These are phyloP conservation scores for Plagiodera versicolora DNA, from an alignment of 2,888 invertebrate species.

Conservation along the genomic window DNA sequence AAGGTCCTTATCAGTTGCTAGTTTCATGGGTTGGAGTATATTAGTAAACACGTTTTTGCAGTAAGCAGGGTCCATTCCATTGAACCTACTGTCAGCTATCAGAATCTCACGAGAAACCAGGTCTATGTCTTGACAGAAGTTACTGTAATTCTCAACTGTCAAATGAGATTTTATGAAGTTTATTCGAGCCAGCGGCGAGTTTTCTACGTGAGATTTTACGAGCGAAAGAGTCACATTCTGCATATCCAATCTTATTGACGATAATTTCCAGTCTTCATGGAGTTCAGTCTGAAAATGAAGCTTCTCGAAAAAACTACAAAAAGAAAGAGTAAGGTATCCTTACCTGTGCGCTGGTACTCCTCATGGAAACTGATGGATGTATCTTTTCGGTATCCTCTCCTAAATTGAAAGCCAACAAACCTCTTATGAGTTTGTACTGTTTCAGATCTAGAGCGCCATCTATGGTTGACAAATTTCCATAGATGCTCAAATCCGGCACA, in stretches of 20 bases:
- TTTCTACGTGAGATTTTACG: conserved; percentile 59
- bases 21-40: conserved; percentile 73
- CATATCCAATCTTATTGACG: conserved; percentile 80
- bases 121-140: conserved; percentile 88
- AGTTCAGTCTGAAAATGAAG: conserved; percentile 44
- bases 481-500: conserved; percentile 82
- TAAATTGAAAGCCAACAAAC: conserved; percentile 85
- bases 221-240: conserved; percentile 83
- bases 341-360: conserved; percentile 45
- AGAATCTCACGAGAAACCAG: conserved; percentile 89
- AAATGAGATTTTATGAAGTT: conserved; percentile 90
- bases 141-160: conserved; percentile 83
- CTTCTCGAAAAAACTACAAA: too few species aligned
- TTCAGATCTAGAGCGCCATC: conserved; percentile 79
- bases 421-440: conserved; percentile 86
- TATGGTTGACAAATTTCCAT: conserved; percentile 83
- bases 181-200: conserved; percentile 76
- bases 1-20: conserved; percentile 36
- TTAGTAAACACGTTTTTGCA: conserved; percentile 85
- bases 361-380: conserved; percentile 48
- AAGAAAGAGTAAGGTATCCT: too few species aligned
- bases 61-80: conserved; percentile 63
- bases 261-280: conserved; percentile 71
- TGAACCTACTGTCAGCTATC: conserved; percentile 68
- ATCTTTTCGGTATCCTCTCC: conserved; percentile 80